Evolutionary conservation across 2,888 invertebrate genomes (phyloP).

Genomic region (Chaetogeoica ovagalla): DNA sequence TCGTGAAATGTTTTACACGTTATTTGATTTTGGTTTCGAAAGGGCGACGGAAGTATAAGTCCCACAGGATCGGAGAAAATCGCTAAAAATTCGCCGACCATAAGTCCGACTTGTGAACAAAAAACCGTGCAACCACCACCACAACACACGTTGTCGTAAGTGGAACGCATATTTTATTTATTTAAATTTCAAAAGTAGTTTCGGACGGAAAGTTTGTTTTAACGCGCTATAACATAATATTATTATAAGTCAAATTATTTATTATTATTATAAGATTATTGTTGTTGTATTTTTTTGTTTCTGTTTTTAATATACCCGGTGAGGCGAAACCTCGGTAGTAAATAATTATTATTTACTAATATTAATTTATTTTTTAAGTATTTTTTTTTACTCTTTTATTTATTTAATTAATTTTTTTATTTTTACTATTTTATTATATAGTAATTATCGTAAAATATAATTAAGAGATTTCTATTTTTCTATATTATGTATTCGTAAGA

Average conservation of each 20-base stretch:
- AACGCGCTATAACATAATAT: too few species aligned
- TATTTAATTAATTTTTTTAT: too few species aligned
- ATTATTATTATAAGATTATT: too few species aligned
- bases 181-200: neutral
- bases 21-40: conserved; percentile 3
- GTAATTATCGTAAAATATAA: neutral
- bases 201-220: neutral
- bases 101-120: conserved; percentile 50
- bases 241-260: too few species aligned
- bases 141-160: conserved; percentile 43
- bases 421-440: too few species aligned
- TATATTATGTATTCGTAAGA: neutral
- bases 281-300: too few species aligned
- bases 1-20: too few species aligned
- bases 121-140: conserved; percentile 45
- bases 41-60: conserved; percentile 49
- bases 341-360: too few species aligned
- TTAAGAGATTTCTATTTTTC: neutral
- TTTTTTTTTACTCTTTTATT: too few species aligned
- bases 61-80: conserved; percentile 42
- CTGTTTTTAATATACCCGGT: too few species aligned
- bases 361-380: too few species aligned
- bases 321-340: too few species aligned
- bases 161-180: neutral
- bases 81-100: conserved; percentile 32